Evolutionary conservation across 2,797 vertebrate species (phyloP).

Genomic region (Caiman crocodilus): DNA sequence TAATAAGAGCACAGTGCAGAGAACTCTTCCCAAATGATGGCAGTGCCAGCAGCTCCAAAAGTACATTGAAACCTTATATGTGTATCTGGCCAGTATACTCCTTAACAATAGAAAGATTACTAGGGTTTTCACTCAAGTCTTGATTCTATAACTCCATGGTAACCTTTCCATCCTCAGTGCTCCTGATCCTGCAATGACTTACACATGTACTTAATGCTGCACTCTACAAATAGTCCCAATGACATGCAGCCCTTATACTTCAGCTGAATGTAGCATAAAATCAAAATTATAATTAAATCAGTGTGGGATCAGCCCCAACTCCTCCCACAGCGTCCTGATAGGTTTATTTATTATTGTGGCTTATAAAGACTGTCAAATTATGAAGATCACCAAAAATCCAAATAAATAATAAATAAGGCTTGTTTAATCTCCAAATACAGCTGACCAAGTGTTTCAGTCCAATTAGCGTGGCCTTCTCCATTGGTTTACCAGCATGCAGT

Average conservation of each 20-base stretch:
- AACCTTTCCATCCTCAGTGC: neutral
- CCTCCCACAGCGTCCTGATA: neutral
- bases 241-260: neutral
- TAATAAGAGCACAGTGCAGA: neutral
- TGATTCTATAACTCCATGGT: neutral
- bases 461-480: neutral
- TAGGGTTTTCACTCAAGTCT: neutral
- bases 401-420: neutral
- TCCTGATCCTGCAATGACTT: neutral
- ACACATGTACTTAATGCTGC: neutral
- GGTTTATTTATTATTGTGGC: neutral
- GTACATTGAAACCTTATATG: neutral
- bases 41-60: neutral
- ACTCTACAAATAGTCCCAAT: neutral
- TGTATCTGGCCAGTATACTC: neutral
- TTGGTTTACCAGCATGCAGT: neutral
- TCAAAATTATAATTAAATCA: neutral
- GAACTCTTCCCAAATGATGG: neutral
- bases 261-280: neutral
- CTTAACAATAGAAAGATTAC: fast-evolving
- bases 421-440: neutral
- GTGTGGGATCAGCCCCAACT: neutral
- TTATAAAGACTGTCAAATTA: neutral
- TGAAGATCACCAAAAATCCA: neutral
- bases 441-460: neutral